Evolutionary conservation across 1,140 invertebrate genomes (phyloP), one percentile per base, ranked within the genome.

Genomic region (Drosophila quadrilineata): DNA sequence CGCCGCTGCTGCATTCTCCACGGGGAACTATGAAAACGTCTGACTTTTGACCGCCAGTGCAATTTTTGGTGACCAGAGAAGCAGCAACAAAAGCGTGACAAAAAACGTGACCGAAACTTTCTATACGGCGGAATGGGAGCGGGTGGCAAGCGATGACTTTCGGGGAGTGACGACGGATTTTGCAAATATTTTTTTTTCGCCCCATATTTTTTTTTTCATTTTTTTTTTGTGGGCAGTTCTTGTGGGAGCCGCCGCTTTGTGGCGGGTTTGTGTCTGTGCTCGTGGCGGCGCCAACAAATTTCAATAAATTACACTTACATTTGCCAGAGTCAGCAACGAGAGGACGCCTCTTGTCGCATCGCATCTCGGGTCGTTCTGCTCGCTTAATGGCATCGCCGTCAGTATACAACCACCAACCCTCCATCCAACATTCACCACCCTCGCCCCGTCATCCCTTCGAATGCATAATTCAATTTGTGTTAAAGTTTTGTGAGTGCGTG

Each of bases 221-320:
- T 6, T 33, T 60, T 60, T 60, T 54, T 19, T 19, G 16, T n/a
- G n/a, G n/a, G n/a, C n/a, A n/a, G n/a, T n/a, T n/a, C n/a, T n/a
- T n/a, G 35, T 2, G 12, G 24, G 35, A 19, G 24, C 17, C 28
- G 62, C 62, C 63, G 63, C 68, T 75, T 77, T 76, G 73, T 54
- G 75, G 75, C 75, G 45, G 54, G 64, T 43, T 69, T 71, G 76
- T 66, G 73, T 76, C 73, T 84, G 73, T 40, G 66, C 48, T 49
- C 33, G 66, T 58, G 67, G 67, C 62, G 54, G 41, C 56, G 49
- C 60, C 71, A 85, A 84, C 79, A 84, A 85, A 85, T 84, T 84
- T 85, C 79, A 85, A 84, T 84, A 84, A 84, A 84, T 84, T 84
- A 84, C 79, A 85, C 73, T 84, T 85, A 84, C 77, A 84, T 84